Percentiles rank a stretch among this genome's conserved stretches.
Evolutionary conservation across 2,113 vertebrate genomes (phyloP).

Genomic region (Callipepla squamata): DNA sequence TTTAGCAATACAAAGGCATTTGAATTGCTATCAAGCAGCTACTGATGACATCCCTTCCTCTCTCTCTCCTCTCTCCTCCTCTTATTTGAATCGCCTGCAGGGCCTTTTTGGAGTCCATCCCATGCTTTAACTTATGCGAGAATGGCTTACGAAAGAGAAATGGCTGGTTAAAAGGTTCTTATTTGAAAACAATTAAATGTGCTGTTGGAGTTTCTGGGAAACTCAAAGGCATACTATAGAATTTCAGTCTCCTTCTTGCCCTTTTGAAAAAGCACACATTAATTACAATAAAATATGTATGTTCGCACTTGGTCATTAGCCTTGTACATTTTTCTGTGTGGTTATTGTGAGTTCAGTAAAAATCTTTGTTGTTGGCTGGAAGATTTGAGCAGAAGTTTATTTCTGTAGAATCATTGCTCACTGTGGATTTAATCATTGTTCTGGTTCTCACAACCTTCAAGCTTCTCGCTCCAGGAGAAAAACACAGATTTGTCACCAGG

Average conservation of each 20-base stretch:
- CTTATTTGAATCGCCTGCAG: constrained; percentile 33
- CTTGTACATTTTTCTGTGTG: background rate
- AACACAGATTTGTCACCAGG: constrained; percentile 77
- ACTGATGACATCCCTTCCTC: constrained; percentile 10
- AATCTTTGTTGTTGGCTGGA: constrained; percentile 59
- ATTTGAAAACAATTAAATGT: constrained; percentile 52
- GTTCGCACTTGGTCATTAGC: constrained; percentile 44
- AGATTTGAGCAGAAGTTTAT: constrained; percentile 70
- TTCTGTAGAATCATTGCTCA: constrained; percentile 58
- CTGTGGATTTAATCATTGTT: constrained; percentile 73
- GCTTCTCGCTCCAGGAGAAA: constrained; percentile 63
- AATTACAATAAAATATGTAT: constrained; percentile 22
- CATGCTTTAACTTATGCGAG: background rate
- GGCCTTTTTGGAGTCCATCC: constrained; percentile 39
- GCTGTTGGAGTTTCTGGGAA: constrained; percentile 41
- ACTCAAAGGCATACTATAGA: constrained; percentile 47
- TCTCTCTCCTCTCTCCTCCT: background rate
- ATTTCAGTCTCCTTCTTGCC: constrained; percentile 20
- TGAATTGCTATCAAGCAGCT: background rate
- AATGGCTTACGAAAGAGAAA: constrained; percentile 23
- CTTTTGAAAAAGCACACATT: constrained; percentile 34
- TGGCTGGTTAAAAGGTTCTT: constrained; percentile 14
- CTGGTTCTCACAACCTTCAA: constrained; percentile 58
- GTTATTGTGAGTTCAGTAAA: constrained; percentile 52
- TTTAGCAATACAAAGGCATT: constrained; percentile 25